Evolutionary conservation across 2,113 vertebrate species (phyloP).

Genomic region (Dolichotis patagonum): DNA sequence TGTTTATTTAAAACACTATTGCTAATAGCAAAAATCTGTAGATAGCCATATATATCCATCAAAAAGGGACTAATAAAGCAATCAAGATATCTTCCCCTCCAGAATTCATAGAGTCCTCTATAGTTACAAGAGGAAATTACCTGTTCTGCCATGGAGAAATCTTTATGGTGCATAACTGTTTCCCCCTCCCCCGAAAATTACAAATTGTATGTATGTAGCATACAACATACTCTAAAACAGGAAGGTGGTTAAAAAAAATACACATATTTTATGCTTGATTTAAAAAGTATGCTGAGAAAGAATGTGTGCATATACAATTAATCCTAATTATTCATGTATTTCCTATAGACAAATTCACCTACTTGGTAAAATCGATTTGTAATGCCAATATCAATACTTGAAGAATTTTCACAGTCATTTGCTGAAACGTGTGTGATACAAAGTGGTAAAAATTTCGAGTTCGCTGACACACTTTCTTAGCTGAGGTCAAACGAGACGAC

Average conservation of each 20-base stretch:
- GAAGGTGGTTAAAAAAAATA: neutral
- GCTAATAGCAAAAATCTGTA: constrained; percentile 22
- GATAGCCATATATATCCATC: neutral
- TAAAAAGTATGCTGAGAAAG: neutral
- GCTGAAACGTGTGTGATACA: neutral
- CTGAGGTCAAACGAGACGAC: constrained; percentile 13
- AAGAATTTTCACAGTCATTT: neutral
- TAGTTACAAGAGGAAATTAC: neutral
- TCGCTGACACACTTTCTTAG: constrained; percentile 20
- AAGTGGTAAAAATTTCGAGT: neutral
- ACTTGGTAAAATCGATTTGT: constrained; percentile 43
- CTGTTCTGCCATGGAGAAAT: constrained; percentile 28
- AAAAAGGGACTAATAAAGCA: constrained; percentile 5
- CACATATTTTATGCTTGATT: neutral
- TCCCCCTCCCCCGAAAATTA: neutral
- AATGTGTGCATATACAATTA: neutral
- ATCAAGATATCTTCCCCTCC: neutral
- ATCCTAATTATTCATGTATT: constrained; percentile 1
- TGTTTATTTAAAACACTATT: constrained; percentile 43
- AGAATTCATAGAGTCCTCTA: neutral
- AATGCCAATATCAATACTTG: neutral
- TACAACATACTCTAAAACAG: neutral
- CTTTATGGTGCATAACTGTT: neutral
- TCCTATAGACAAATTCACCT: constrained; percentile 4
- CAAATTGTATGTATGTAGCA: too few species aligned